Conservation (phyloP, 2,888 invertebrate genomes). For the Drosophila mimetica region DNA sequence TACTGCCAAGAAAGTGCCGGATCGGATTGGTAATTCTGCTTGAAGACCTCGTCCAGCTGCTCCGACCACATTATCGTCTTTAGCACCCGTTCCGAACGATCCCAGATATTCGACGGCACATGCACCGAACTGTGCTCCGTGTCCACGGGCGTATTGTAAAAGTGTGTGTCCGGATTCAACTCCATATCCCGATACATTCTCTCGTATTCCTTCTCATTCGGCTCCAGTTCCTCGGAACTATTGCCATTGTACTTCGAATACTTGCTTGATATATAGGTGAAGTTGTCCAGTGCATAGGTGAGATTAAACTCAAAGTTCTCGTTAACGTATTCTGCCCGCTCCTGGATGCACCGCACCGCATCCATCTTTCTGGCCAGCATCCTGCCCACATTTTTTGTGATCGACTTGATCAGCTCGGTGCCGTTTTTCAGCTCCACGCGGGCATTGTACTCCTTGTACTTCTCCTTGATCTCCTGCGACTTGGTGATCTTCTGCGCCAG, state of each 20-base stretch:
- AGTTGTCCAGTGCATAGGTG: slow-evolving; percentile 78
- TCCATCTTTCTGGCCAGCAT: slow-evolving; percentile 95
- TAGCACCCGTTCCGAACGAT: slow-evolving; percentile 88
- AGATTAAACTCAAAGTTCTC: slow-evolving; percentile 86
- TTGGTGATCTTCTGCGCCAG: slow-evolving; percentile 91
- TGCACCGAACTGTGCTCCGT: slow-evolving; percentile 94
- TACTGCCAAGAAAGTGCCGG: slow-evolving; percentile 98
- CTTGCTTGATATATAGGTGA: slow-evolving; percentile 92
- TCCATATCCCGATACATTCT: slow-evolving; percentile 86
- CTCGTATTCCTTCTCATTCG: slow-evolving; percentile 75
- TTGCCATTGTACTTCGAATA: slow-evolving; percentile 86
- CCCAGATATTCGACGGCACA: slow-evolving; percentile 97
- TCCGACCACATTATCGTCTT: slow-evolving; percentile 96
- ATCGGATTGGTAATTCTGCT: slow-evolving; percentile 93
- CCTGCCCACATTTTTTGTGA: slow-evolving; percentile 91
- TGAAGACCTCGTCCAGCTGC: slow-evolving; percentile 92
- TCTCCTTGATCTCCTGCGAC: slow-evolving; percentile 90
- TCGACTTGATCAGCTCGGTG: slow-evolving; percentile 90
- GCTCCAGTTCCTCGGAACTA: slow-evolving; percentile 71
- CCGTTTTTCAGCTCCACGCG: slow-evolving; percentile 93
- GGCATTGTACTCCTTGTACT: slow-evolving; percentile 91
- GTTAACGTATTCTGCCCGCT: slow-evolving; percentile 89
- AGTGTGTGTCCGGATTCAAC: slow-evolving; percentile 91
- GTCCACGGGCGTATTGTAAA: slow-evolving; percentile 93
- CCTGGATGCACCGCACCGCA: slow-evolving; percentile 93